Evolutionary conservation across 2,113 vertebrate species (phyloP).

Genomic region (Recurvirostra avosetta): DNA sequence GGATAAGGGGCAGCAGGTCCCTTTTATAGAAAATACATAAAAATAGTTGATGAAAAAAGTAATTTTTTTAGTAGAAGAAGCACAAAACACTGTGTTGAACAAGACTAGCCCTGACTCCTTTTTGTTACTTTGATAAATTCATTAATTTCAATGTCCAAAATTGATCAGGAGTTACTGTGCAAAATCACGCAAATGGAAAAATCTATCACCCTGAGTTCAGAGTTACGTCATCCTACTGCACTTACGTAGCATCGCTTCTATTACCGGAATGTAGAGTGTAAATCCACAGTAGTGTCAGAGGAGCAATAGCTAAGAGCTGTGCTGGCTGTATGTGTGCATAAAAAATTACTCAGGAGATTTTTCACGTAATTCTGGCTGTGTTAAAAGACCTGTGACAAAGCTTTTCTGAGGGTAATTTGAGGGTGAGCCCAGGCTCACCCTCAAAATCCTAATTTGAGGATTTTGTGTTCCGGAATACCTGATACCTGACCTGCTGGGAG

Average conservation of each 20-base stretch:
- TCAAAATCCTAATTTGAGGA: too few species aligned
- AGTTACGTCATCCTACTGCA: neutral
- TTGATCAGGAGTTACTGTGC: neutral
- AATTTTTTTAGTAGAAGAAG: neutral
- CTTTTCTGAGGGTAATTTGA: neutral
- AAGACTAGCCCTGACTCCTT: neutral
- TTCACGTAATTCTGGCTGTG: neutral
- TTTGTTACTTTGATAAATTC: neutral
- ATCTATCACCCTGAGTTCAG: neutral
- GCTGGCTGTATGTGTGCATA: accelerated
- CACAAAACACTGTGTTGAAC: neutral
- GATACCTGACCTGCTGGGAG: neutral
- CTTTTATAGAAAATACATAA: neutral
- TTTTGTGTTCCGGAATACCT: neutral
- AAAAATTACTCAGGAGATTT: neutral
- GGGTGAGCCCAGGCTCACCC: neutral
- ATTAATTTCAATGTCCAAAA: neutral
- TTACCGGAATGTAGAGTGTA: neutral
- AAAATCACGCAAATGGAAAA: neutral
- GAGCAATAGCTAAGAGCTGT: neutral
- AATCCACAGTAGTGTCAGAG: neutral
- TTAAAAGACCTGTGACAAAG: neutral
- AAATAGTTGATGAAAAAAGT: neutral
- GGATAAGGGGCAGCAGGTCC: neutral
- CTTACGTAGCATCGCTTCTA: neutral